Evolutionary conservation across 1,140 invertebrate genomes (phyloP).

Genomic region (Eriocheir sinensis): DNA sequence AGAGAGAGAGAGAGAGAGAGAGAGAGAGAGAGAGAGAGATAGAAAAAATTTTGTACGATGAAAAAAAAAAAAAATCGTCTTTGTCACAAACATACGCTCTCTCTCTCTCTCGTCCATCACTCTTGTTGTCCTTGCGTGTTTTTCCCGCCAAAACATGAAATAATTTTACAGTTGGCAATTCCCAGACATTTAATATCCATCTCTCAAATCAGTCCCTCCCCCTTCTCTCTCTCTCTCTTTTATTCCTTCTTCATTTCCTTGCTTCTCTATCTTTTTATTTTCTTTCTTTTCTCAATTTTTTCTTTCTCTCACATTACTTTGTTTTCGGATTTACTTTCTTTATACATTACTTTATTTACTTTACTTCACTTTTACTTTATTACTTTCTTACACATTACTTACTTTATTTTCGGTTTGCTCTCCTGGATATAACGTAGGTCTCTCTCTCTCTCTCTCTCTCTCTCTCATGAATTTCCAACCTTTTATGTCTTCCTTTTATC

Average conservation of each 20-base stretch:
- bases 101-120: neutral
- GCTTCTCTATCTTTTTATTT: neutral
- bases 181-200: neutral
- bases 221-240: neutral
- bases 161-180: neutral
- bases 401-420: neutral
- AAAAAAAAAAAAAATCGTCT: too few relatives aligned
- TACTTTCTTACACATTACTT: neutral
- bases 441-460: neutral
- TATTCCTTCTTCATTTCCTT: neutral
- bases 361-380: neutral
- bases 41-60: too few relatives aligned
- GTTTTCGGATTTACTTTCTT: too few relatives aligned
- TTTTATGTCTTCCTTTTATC: neutral
- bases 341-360: neutral
- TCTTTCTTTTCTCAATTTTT: neutral
- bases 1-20: constrained; percentile 9
- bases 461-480: neutral
- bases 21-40: constrained; percentile 12
- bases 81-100: too few relatives aligned
- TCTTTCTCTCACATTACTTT: neutral
- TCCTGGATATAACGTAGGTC: too few relatives aligned
- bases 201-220: neutral
- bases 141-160: constrained; percentile 25
- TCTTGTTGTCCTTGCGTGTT: too few relatives aligned